Percentiles rank a stretch among this genome's conserved stretches.
Evolutionary conservation across 2,113 vertebrate genomes (phyloP).

Genomic region (Bufo bufo): DNA sequence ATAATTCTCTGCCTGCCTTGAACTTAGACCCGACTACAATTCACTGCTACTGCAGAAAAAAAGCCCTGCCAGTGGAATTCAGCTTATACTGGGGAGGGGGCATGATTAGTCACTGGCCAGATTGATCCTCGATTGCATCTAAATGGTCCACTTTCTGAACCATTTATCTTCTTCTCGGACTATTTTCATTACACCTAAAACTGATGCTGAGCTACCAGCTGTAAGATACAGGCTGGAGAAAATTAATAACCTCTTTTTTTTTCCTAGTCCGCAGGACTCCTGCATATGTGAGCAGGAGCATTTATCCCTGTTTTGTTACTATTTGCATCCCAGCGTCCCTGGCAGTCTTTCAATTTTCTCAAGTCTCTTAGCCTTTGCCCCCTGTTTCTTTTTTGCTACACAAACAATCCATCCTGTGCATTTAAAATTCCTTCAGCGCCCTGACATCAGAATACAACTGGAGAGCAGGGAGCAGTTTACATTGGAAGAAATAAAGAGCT

Average conservation of each 20-base stretch:
- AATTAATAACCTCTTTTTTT: slow-evolving; percentile 90
- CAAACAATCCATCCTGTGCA: slow-evolving; percentile 90
- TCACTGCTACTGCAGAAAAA: slow-evolving; percentile 80
- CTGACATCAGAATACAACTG: slow-evolving; percentile 82
- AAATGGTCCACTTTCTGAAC: slow-evolving; percentile 99
- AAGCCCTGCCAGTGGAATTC: slow-evolving; percentile 79
- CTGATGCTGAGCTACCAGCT: slow-evolving; percentile 92
- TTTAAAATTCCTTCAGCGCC: slow-evolving; percentile 88
- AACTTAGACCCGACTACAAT: slow-evolving; percentile 94
- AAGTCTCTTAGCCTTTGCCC: slow-evolving; percentile 87
- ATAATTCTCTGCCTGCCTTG: slow-evolving; percentile 97
- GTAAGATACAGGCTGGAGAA: slow-evolving; percentile 92
- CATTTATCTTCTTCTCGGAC: slow-evolving; percentile 98
- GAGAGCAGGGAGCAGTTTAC: slow-evolving; percentile 82
- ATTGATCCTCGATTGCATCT: slow-evolving; percentile 96
- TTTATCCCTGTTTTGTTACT: slow-evolving; percentile 85
- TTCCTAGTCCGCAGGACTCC: slow-evolving; percentile 77
- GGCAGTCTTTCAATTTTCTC: slow-evolving; percentile 91
- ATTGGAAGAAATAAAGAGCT: slow-evolving; percentile 73
- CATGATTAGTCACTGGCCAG: slow-evolving; percentile 95
- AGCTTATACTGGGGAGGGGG: slow-evolving; percentile 77
- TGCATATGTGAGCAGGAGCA: slow-evolving; percentile 85
- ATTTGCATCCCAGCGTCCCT: slow-evolving; percentile 88
- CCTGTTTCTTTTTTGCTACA: slow-evolving; percentile 81
- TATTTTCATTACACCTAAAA: slow-evolving; percentile 99